Conservation (phyloP, 1,140 invertebrate genomes). For the Sycobia sp. region DNA sequence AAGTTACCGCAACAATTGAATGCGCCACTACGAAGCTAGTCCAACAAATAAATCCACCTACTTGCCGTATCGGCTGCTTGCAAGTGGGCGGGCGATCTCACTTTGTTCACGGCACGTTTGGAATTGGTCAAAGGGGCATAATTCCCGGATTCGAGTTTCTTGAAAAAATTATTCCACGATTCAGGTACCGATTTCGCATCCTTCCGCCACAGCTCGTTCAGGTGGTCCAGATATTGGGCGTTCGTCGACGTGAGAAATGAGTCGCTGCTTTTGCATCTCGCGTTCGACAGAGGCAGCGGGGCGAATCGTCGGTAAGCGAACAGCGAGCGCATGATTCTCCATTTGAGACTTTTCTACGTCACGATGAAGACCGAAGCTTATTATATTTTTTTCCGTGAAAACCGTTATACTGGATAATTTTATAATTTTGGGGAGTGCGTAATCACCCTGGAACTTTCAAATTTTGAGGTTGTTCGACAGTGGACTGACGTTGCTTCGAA, state of each 20-base stretch:
- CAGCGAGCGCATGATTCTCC: slow-evolving; percentile 6
- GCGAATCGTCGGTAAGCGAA: not conserved
- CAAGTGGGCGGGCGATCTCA: too few species aligned
- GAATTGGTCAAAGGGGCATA: too few species aligned
- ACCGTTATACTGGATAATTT: too few species aligned
- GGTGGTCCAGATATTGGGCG: slow-evolving; percentile 45
- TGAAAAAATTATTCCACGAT: slow-evolving; percentile 60
- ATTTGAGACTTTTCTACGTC: not conserved
- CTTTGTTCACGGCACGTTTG: too few species aligned
- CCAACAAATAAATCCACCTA: too few species aligned
- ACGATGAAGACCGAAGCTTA: too few species aligned
- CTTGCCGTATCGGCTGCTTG: too few species aligned
- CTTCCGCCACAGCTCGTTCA: slow-evolving; percentile 43
- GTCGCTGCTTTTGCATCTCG: not conserved
- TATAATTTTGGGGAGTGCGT: not conserved
- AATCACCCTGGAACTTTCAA: not conserved
- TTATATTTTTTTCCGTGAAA: too few species aligned
- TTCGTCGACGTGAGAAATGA: slow-evolving; percentile 39
- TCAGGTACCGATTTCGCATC: slow-evolving; percentile 40
- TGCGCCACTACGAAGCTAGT: too few species aligned
- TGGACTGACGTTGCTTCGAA: not conserved
- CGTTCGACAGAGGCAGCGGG: not conserved
- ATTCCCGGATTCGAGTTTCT: slow-evolving; percentile 13
- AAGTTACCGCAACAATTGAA: too few species aligned
- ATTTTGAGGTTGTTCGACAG: slow-evolving; percentile 8